Conservation (phyloP, 1,140 invertebrate species). For the Solen grandis region DNA sequence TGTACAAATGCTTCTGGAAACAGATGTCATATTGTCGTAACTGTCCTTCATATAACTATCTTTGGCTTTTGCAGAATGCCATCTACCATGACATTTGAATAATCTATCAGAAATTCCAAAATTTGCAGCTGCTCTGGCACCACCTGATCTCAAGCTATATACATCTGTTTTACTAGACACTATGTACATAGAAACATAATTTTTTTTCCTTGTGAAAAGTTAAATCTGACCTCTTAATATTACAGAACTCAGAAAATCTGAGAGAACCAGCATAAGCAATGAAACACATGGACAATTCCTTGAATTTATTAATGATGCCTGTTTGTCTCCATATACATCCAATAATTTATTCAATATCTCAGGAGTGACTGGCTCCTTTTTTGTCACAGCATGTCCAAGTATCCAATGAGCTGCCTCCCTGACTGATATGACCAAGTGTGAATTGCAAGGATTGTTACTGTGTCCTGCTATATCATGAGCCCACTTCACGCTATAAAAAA, state of each 20-base stretch:
- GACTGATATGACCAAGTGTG: background rate
- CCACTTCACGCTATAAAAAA: too few species aligned
- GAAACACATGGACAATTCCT: background rate
- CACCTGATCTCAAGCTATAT: background rate
- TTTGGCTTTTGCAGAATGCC: constrained; percentile 19
- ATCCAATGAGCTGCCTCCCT: background rate
- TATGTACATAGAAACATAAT: background rate
- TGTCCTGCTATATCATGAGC: too few species aligned
- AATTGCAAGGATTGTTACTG: too few species aligned
- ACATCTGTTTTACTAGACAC: background rate
- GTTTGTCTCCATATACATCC: background rate
- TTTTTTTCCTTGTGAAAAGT: background rate
- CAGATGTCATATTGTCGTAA: background rate
- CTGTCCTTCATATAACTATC: background rate
- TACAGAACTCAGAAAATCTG: too few species aligned
- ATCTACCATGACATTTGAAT: constrained; percentile 16
- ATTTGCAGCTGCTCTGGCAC: background rate
- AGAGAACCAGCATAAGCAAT: background rate
- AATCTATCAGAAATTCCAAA: constrained; percentile 10
- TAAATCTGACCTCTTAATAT: background rate
- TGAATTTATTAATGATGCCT: too few species aligned
- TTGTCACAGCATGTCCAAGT: too few species aligned
- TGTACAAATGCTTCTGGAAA: too few species aligned
- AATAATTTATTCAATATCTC: background rate
- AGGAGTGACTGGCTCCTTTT: too few species aligned